These are phyloP conservation scores for Entosphenus tridentatus DNA, from an alignment of 2,113 vertebrate genomes.

Conservation along the genomic window DNA sequence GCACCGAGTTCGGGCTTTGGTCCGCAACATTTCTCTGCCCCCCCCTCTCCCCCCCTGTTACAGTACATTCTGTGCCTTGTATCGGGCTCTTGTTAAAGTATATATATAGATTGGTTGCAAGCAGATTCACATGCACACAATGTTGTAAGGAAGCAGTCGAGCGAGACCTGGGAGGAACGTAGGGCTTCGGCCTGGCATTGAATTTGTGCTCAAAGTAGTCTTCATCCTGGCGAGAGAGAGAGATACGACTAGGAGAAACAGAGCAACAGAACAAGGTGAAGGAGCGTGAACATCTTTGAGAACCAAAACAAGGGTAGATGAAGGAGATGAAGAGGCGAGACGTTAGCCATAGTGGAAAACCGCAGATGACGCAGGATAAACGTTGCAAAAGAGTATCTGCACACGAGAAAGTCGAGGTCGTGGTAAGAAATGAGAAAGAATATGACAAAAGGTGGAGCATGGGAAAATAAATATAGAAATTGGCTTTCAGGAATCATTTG, in stretches of 20 bases:
- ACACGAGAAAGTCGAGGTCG: neutral
- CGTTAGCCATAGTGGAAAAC: neutral
- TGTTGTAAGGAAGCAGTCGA: neutral
- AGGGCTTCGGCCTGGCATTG: slow-evolving; percentile 60
- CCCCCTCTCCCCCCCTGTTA: too few species aligned
- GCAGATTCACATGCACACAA: too few species aligned
- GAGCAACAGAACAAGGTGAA: neutral
- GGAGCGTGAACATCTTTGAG: too few species aligned
- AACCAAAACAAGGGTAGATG: too few species aligned
- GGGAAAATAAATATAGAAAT: too few species aligned
- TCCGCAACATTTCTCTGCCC: too few species aligned
- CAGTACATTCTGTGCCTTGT: too few species aligned
- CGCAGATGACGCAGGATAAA: neutral
- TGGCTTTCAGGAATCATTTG: too few species aligned
- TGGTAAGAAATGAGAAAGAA: neutral
- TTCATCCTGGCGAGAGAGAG: slow-evolving; percentile 38
- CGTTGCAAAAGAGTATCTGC: neutral
- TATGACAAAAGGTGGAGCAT: too few species aligned
- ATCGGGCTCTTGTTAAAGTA: too few species aligned
- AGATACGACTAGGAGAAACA: neutral
- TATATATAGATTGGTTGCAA: too few species aligned
- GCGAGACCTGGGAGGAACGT: slow-evolving; percentile 19
- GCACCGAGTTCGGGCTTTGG: too few species aligned
- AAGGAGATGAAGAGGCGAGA: neutral
- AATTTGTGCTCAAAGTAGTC: slow-evolving; percentile 74